Percentiles rank a stretch among this genome's conserved stretches.
These are phyloP conservation scores for Bubo scandiacus DNA, from an alignment of 2,113 vertebrate species.

Conservation along the genomic window DNA sequence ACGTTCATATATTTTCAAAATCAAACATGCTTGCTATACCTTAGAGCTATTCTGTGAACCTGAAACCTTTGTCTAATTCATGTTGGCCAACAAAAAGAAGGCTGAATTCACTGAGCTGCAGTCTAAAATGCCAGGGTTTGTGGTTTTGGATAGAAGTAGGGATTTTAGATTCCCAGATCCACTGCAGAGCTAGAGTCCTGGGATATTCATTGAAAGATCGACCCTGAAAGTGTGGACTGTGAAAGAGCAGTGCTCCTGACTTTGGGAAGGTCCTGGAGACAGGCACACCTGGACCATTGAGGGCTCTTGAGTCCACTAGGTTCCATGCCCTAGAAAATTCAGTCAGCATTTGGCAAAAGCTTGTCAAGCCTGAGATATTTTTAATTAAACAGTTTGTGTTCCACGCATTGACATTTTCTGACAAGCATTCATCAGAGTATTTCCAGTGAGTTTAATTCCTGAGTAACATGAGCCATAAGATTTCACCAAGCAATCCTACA, in stretches of 20 bases:
- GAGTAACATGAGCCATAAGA: neutral
- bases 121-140: neutral
- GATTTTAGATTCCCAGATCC: neutral
- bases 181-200: neutral
- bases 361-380: neutral
- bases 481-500: neutral
- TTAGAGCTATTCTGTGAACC: neutral
- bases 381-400: slow-evolving; percentile 1
- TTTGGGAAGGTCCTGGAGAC: neutral
- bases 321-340: neutral
- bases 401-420: neutral
- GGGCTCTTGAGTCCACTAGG: neutral
- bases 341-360: neutral
- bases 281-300: neutral
- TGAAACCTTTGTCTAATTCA: neutral
- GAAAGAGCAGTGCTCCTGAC: neutral
- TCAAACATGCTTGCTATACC: neutral
- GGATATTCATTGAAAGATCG: neutral
- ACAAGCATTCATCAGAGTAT: neutral
- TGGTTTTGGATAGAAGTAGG: neutral
- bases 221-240: neutral
- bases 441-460: neutral
- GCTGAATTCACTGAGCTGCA: neutral
- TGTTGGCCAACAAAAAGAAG: neutral
- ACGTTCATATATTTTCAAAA: neutral